Conservation (phyloP, 2,888 invertebrate genomes). For the Hermaeophaga mercurialis region DNA sequence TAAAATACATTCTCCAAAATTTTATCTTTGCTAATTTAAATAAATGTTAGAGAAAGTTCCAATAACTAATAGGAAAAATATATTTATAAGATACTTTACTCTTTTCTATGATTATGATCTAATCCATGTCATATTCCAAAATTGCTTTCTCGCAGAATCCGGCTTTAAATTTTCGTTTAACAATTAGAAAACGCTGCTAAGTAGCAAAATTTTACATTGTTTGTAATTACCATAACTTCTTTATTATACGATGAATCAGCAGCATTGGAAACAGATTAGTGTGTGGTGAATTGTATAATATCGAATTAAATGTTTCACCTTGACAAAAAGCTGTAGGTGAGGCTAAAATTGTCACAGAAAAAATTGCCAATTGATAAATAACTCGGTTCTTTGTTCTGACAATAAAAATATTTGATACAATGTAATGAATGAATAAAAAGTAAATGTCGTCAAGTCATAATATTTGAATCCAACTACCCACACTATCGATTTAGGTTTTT, state of each 20-base stretch:
- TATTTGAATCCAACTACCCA: too few relatives aligned
- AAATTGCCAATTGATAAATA: conserved; percentile 1
- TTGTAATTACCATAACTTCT: too few relatives aligned
- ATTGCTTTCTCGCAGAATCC: not conserved
- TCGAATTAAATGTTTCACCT: conserved; percentile 12
- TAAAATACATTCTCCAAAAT: too few relatives aligned
- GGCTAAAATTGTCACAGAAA: conserved; percentile 8
- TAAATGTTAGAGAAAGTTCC: not conserved
- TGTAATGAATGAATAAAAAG: too few relatives aligned
- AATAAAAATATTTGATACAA: not conserved
- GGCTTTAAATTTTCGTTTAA: not conserved
- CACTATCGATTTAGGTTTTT: too few relatives aligned
- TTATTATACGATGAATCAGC: conserved; percentile 2
- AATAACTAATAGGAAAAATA: not conserved
- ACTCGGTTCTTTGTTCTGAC: not conserved
- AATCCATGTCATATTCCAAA: not conserved
- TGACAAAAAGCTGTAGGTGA: conserved; percentile 11
- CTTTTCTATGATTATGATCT: not conserved
- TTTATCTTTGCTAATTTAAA: too few relatives aligned
- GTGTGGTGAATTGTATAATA: conserved; percentile 13
- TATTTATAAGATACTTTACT: not conserved
- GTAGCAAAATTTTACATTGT: too few relatives aligned
- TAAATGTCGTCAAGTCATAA: too few relatives aligned
- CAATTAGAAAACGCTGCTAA: not conserved
- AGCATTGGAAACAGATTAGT: not conserved